phyloP scores from a whole-genome alignment of 2,113 vertebrate species.

The Macrotis lagotis region DNA sequence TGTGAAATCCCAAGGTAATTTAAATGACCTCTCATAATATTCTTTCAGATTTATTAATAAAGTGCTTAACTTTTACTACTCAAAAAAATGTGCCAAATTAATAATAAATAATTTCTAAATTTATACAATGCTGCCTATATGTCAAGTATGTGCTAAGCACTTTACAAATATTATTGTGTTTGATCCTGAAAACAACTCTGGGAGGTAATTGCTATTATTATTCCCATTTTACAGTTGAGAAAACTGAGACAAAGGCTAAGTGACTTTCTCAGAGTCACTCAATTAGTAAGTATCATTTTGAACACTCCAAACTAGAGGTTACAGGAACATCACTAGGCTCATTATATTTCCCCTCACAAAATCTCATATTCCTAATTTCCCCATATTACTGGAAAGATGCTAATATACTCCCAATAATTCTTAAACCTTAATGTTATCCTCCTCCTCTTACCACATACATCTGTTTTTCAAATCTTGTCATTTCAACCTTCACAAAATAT shows the following conservation, averaged over 20 bases:
- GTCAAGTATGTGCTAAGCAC: not conserved
- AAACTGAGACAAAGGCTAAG: not conserved
- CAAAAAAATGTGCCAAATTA: not conserved
- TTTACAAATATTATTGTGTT: not conserved
- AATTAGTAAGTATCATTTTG: not conserved
- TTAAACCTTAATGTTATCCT: not conserved
- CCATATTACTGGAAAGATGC: not conserved
- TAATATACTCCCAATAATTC: not conserved
- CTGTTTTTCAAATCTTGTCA: not conserved
- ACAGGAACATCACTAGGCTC: not conserved
- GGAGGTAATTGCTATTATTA: not conserved
- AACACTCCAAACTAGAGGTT: not conserved
- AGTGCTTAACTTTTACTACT: not conserved
- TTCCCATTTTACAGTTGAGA: not conserved
- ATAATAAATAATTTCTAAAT: not conserved
- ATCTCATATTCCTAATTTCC: not conserved
- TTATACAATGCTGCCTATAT: not conserved
- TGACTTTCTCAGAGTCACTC: not conserved
- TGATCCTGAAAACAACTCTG: not conserved
- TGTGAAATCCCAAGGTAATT: not conserved
- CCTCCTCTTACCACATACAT: not conserved
- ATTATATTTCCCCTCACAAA: not conserved
- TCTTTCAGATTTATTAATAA: not conserved
- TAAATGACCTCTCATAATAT: not conserved
- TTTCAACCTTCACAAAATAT: not conserved